Evolutionary conservation across 2,113 vertebrate species (phyloP), one percentile per base, ranked within the genome.

Genomic region (Psammodynastes pulverulentus): DNA sequence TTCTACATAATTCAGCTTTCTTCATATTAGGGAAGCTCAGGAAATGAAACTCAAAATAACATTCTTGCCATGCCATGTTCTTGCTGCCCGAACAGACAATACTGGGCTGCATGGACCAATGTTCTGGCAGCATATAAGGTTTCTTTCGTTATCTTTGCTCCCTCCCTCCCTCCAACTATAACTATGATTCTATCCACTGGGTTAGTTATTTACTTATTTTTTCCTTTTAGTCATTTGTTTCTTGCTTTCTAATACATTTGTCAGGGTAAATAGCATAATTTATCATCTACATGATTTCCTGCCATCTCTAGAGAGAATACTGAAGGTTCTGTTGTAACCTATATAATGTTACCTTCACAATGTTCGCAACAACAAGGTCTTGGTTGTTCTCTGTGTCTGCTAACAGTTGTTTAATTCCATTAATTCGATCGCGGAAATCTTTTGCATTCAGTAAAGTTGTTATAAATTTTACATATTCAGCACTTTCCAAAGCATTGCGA

Each of bases 401-500:
- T 67, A 98, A 96, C 56, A 99, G 97, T 95, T 98, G 98, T 91
- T 98, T 98, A 10, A 99, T 98, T 91, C 98, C 99, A 92, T 94
- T 97, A 89, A 99, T 98, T 88, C 98, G 97, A 91, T 99, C 98
- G 7, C 98, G 98, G 96, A 99, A 99, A 94, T 99, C 99, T 87
- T 97, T 98, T 91, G 98, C 98, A 7, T 95, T 97, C 95, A 99
- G 95, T 4, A 97, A 95, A 45, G 94, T 95, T 12, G 97, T 96
- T 3, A 99, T 92, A 85, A 97, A 97, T 94, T 97, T 97, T 86
- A 98, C 95, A 19, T 98, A 98, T 1, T 99, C 98, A 0, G 97
- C 98, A 67, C 97, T 98, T 94, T 99, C 98, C 89, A 97, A 95
- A 67, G 98, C 95, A 90, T 95, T 98, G 72, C 97, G 98, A 1